Conservation (phyloP, 2,797 vertebrate species). For the Philypnodon macrostomus region DNA sequence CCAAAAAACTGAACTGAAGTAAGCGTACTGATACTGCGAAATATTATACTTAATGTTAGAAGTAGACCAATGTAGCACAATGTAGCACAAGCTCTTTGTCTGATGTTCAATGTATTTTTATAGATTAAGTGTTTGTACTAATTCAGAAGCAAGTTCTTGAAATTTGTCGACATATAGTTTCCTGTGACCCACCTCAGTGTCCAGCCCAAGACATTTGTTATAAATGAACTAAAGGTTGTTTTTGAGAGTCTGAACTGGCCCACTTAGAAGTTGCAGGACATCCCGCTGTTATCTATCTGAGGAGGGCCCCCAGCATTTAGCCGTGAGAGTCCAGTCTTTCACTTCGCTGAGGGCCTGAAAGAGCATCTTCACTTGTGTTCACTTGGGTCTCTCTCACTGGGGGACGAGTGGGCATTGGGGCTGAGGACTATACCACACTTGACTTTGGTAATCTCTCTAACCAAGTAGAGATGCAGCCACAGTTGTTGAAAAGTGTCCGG, state of each 20-base stretch:
- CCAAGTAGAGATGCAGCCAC: constrained; percentile 26
- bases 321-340: constrained; percentile 51
- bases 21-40: no score
- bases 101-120: background rate
- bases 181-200: background rate
- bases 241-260: constrained; percentile 56
- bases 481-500: no score
- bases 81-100: background rate
- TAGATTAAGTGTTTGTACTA: no score
- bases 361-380: constrained; percentile 67
- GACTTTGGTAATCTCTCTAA: constrained; percentile 69
- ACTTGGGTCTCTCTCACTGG: constrained; percentile 48
- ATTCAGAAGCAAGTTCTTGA: no score
- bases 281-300: constrained; percentile 49
- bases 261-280: constrained; percentile 35
- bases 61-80: no score
- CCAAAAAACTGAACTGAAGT: no score
- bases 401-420: constrained; percentile 48
- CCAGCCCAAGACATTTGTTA: background rate
- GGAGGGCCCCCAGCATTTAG: constrained; percentile 50
- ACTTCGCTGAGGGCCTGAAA: constrained; percentile 56
- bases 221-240: constrained; percentile 40
- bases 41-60: no score
- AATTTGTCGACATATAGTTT: no score
- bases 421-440: constrained; percentile 57